Conservation (phyloP, 2,113 vertebrate species). For the Paedocypris sp. region DNA sequence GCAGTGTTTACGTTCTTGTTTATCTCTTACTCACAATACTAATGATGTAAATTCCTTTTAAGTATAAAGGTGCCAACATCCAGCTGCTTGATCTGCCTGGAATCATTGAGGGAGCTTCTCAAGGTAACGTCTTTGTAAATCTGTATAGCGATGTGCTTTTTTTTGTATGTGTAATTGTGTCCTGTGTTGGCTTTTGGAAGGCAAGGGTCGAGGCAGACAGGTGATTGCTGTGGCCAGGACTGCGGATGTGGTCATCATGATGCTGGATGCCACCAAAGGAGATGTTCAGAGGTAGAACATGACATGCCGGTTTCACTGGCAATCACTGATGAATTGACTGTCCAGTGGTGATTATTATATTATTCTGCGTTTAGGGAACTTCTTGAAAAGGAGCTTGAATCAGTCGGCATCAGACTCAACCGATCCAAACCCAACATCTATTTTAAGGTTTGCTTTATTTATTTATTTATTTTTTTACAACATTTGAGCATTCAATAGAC, state of each 20-base stretch:
- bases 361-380: slow-evolving; percentile 64
- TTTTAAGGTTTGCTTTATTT: slow-evolving; percentile 74
- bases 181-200: slow-evolving; percentile 44
- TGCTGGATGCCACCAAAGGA: slow-evolving; percentile 96
- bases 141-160: background rate
- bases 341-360: background rate
- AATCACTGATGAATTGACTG: too few relatives aligned
- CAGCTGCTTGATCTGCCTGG: slow-evolving; percentile 94
- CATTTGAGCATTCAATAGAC: too few relatives aligned
- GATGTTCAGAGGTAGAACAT: slow-evolving; percentile 81
- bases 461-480: background rate
- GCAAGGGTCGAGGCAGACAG: slow-evolving; percentile 91
- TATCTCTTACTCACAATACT: background rate
- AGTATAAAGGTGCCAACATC: slow-evolving; percentile 99
- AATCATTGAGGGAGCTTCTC: slow-evolving; percentile 95
- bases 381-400: slow-evolving; percentile 92
- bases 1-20: background rate
- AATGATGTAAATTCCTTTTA: slow-evolving; percentile 10
- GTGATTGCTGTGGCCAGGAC: slow-evolving; percentile 96
- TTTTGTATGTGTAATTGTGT: background rate
- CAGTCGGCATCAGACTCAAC: slow-evolving; percentile 93
- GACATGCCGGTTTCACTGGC: background rate
- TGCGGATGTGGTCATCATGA: slow-evolving; percentile 95
- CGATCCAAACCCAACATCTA: slow-evolving; percentile 92
- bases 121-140: slow-evolving; percentile 61